Conservation (phyloP, 2,888 invertebrate species). For the Oscheius sp. region DNA sequence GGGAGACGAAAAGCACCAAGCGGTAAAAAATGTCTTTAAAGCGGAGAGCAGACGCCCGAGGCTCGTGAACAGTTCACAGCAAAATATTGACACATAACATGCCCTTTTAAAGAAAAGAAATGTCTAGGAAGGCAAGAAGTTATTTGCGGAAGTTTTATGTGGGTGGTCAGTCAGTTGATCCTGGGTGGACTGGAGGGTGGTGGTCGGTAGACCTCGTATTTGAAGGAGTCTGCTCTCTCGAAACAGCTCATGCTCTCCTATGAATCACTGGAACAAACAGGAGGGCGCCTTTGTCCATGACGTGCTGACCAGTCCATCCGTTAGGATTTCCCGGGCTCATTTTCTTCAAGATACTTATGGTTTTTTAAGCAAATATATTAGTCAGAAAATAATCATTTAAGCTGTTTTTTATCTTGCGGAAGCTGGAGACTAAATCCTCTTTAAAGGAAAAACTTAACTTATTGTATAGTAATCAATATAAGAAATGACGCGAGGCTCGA, state of each 20-base stretch:
- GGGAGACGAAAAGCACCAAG: neutral
- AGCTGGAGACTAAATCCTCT: no score
- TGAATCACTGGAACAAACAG: conserved; percentile 35
- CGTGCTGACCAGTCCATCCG: conserved; percentile 35
- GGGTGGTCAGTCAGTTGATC: conserved; percentile 18
- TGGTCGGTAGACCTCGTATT: conserved; percentile 25
- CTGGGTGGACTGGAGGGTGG: conserved; percentile 8
- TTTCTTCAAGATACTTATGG: neutral
- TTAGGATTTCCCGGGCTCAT: conserved; percentile 7
- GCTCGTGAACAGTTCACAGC: conserved; percentile 26
- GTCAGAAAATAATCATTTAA: conserved; percentile 5
- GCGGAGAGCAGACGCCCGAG: neutral
- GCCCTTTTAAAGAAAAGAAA: conserved; percentile 20
- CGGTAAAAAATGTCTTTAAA: conserved; percentile 10
- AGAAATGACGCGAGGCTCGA: neutral
- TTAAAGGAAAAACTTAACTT: no score
- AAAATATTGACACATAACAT: conserved; percentile 27
- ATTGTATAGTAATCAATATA: neutral
- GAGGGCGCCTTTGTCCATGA: conserved; percentile 33
- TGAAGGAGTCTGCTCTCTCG: conserved; percentile 33
- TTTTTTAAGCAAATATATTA: conserved; percentile 17
- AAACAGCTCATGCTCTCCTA: conserved; percentile 32
- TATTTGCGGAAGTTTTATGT: conserved; percentile 36
- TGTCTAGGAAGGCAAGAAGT: neutral
- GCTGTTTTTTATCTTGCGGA: no score